Evolutionary conservation across 2,888 invertebrate species (phyloP).

Genomic region (Sepioteuthis lessoniana): DNA sequence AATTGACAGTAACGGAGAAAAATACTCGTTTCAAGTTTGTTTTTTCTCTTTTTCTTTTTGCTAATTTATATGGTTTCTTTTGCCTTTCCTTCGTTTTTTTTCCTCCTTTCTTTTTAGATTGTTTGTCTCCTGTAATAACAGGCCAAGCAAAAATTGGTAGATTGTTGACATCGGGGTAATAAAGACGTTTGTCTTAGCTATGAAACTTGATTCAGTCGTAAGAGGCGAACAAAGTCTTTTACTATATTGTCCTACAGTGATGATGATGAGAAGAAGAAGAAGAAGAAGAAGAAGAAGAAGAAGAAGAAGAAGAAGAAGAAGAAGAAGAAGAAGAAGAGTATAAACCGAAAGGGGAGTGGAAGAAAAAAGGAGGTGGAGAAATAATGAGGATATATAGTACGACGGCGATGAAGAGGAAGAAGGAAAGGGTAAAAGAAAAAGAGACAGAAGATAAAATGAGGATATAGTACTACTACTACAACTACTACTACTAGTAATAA

Average conservation of each 20-base stretch:
- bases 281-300: not conserved
- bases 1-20: not conserved
- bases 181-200: not conserved
- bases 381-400: not conserved
- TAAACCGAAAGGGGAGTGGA: not conserved
- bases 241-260: not conserved
- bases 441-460: not conserved
- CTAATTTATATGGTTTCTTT: not conserved
- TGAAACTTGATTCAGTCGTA: not conserved
- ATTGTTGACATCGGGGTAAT: not conserved
- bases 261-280: not conserved
- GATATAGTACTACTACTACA: not conserved
- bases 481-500: not conserved
- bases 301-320: not conserved
- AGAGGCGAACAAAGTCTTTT: not conserved
- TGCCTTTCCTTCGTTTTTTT: not conserved
- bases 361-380: not conserved
- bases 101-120: not conserved
- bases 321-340: not conserved
- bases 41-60: not conserved
- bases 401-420: not conserved
- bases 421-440: not conserved
- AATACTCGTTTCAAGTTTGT: not conserved
- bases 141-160: not conserved
- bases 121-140: not conserved